phyloP scores from a whole-genome alignment of 1,140 invertebrate genomes.

The Nasonia vitripennis region DNA sequence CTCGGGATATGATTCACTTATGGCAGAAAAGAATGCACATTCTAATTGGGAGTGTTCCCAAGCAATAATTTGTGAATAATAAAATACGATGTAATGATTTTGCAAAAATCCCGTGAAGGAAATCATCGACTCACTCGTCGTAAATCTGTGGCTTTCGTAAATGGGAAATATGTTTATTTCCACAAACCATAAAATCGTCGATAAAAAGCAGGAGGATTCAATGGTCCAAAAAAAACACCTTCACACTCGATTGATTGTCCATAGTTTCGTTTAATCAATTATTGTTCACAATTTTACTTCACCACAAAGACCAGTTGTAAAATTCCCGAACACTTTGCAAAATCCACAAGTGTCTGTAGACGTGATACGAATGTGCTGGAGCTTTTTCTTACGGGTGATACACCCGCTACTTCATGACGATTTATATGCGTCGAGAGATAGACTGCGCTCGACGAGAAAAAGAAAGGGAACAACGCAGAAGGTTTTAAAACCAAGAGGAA shows the following conservation, averaged over 20 bases:
- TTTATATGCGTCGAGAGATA: not conserved
- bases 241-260: not conserved
- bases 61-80: not conserved
- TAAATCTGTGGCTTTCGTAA: not conserved
- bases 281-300: conserved; percentile 4
- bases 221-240: not conserved
- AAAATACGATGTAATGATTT: not conserved
- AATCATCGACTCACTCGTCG: not conserved
- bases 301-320: not conserved
- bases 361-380: conserved; percentile 7
- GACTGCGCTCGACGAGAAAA: not conserved
- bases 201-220: not conserved
- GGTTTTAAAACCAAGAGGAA: not conserved
- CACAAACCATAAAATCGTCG: not conserved
- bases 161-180: not conserved
- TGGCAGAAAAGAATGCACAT: not conserved
- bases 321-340: not conserved
- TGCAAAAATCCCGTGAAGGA: not conserved
- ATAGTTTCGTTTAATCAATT: conserved; percentile 1
- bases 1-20: not conserved
- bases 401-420: not conserved
- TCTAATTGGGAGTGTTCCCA: not conserved
- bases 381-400: not conserved
- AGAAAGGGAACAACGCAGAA: not conserved
- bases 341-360: not conserved